Conservation (phyloP, 2,888 invertebrate genomes). For the Cyclophora albipunctata region DNA sequence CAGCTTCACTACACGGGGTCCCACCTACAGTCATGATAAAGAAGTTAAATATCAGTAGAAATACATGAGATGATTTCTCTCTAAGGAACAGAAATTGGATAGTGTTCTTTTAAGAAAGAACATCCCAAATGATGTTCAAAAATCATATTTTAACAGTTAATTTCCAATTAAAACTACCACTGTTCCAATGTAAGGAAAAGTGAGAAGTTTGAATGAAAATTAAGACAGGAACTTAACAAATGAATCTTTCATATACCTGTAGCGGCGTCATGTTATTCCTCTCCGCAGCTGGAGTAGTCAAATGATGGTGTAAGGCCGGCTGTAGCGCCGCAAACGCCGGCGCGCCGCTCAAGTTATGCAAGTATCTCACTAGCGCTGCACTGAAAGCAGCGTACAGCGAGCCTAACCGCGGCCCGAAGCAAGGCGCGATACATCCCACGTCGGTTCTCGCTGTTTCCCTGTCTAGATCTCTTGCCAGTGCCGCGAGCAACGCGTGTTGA, state of each 20-base stretch:
- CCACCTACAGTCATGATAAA: conserved; percentile 78
- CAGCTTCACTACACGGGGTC: conserved; percentile 78
- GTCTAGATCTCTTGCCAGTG: conserved; percentile 92
- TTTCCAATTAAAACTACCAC: no score
- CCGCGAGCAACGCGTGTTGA: conserved; percentile 91
- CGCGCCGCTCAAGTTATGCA: conserved; percentile 74
- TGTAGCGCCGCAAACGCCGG: conserved; percentile 52
- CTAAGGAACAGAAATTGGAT: no score
- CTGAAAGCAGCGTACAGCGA: conserved; percentile 84
- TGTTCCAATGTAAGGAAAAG: no score
- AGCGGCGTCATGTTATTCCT: conserved; percentile 59
- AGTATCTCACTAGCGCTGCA: conserved; percentile 84
- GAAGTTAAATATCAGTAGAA: background rate
- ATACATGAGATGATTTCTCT: no score
- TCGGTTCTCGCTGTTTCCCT: conserved; percentile 90
- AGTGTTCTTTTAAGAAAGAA: no score
- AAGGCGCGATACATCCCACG: conserved; percentile 80
- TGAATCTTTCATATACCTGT: conserved; percentile 35
- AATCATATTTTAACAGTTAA: no score
- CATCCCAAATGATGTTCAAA: no score
- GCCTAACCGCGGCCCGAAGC: conserved; percentile 83
- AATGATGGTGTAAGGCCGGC: conserved; percentile 58
- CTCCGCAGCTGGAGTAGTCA: conserved; percentile 47
- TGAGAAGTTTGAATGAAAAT: background rate
- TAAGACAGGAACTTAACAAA: background rate